Base-by-base conservation (phyloP, 2,797 vertebrate genomes). In the Epinephelus malabaricus region DNA sequence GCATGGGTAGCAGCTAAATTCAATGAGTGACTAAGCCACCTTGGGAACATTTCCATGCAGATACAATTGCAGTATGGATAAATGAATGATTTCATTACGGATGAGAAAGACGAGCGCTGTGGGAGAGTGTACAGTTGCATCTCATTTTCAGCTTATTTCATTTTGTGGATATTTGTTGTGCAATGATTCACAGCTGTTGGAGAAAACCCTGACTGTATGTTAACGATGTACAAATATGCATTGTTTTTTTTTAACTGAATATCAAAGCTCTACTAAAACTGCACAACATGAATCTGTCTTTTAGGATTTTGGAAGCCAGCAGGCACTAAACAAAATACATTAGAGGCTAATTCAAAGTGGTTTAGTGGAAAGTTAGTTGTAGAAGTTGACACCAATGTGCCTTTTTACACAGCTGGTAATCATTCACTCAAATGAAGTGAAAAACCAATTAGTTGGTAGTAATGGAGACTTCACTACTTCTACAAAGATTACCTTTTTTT, bases 371-470 rank as follows among this genome's bases (percentile, higher is more conserved):
- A 73, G 79, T 85, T 73, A 25, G 62, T 79, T 77, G 70, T 69
- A 27, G 40, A 80, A 79, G 53, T 81, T 83, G 79, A 89, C 71
- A 66, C 65, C 43, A 71, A 53, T 69, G 46, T 66, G 71, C 46
- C 45, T 84, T 50, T 83, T 84, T 62, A 43, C 47, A 68, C 64
- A 84, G 76, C 64, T 61, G 25, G 55, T 81, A 74, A 76, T 89
- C 49, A 72, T 82, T 85, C 72, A 81, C 66, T 86, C 59, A 87
- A 85, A 83, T 88, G 59, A 86, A 84, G 71, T 86, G 71, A 86
- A 88, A 89, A 86, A 73, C 9, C 61, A 83, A 81, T 89, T 87
- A 83, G 76, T 67, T 76, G 59, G 47, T 59, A 47, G 73, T 79
- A 84, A 83, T 71, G 64, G 30, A 81, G 61, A 74, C 73, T 75